phyloP scores from a whole-genome alignment of 2,113 vertebrate species.

The Azemiops feae region DNA sequence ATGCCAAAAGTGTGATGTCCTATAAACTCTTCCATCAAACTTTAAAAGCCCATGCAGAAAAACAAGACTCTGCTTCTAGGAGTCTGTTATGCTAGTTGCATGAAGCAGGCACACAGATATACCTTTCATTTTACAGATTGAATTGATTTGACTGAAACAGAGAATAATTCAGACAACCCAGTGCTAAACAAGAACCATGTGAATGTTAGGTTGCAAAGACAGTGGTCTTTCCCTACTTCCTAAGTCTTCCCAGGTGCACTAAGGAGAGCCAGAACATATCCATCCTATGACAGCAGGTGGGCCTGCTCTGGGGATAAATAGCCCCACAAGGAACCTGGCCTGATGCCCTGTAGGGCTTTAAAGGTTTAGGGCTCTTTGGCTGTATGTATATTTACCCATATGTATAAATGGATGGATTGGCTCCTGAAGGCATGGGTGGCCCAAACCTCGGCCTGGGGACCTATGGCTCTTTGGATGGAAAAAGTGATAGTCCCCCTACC shows the following conservation, averaged over 20 bases:
- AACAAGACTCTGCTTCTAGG: neutral
- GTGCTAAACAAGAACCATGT: neutral
- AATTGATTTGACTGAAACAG: neutral
- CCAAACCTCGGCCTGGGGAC: neutral
- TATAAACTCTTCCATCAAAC: neutral
- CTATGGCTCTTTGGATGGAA: neutral
- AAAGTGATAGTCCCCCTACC: neutral
- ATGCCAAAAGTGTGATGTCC: neutral
- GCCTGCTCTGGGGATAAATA: neutral
- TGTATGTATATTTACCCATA: neutral
- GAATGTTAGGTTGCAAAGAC: neutral
- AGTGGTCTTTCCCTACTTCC: neutral
- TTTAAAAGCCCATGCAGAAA: neutral
- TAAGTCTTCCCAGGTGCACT: neutral
- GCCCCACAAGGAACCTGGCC: neutral
- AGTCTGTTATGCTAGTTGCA: neutral
- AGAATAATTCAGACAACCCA: neutral
- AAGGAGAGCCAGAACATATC: neutral
- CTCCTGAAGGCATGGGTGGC: neutral
- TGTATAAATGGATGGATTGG: neutral
- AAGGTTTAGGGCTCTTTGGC: neutral
- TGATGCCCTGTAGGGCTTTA: neutral
- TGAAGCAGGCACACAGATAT: neutral
- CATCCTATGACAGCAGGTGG: neutral
- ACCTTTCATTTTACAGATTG: neutral